These are phyloP conservation scores for Centropus bengalensis DNA, from an alignment of 2,113 vertebrate genomes.

Conservation along the genomic window DNA sequence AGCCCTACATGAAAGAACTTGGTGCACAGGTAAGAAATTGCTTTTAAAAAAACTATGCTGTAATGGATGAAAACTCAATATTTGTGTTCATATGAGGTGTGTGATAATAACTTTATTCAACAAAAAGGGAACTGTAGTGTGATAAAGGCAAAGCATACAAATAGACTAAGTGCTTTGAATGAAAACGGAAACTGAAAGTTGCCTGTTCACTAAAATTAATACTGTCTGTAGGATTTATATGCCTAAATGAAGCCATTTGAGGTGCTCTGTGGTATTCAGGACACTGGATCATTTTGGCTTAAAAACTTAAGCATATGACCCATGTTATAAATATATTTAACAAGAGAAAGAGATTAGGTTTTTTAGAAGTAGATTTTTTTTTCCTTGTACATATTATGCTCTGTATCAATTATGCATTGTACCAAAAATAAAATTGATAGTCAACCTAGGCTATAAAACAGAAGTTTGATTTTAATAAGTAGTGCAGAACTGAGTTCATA, in stretches of 20 bases:
- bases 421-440: background rate
- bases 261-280: background rate
- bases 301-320: background rate
- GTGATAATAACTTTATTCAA: background rate
- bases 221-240: background rate
- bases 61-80: background rate
- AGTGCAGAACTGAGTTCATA: background rate
- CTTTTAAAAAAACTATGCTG: background rate
- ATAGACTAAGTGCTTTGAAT: background rate
- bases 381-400: background rate
- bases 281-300: background rate
- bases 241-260: background rate
- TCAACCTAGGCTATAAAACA: background rate
- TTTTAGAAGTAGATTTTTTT: background rate
- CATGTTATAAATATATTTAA: background rate
- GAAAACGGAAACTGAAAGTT: background rate
- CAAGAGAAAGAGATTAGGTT: background rate
- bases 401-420: background rate
- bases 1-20: constrained; percentile 94
- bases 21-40: constrained; percentile 87
- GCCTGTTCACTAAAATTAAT: background rate
- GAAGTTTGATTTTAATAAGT: background rate
- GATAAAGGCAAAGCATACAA: background rate
- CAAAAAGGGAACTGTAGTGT: background rate
- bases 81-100: background rate